A percentile compares a stretch with the other conserved stretches of the same genome.
phyloP scores from a whole-genome alignment of 2,797 vertebrate species.

The Okamejei kenojei region DNA sequence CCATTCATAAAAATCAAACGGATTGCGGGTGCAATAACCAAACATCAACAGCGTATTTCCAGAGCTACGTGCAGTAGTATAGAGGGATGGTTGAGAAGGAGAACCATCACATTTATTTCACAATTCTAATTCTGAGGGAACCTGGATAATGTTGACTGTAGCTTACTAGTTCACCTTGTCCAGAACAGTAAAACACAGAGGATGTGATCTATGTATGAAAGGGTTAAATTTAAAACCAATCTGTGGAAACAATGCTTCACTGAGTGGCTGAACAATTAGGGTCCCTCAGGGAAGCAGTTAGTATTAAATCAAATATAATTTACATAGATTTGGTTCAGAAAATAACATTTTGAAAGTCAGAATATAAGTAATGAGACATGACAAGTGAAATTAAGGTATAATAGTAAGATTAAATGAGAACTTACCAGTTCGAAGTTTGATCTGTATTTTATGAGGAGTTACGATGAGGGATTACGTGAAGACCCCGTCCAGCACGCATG shows the following conservation, averaged over 20 bases:
- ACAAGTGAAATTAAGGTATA: background rate
- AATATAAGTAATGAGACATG: background rate
- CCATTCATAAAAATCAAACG: constrained; percentile 27
- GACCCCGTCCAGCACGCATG: no score
- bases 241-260: background rate
- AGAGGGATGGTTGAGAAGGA: background rate
- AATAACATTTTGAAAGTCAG: background rate
- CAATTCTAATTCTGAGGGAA: background rate
- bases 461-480: no score
- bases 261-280: background rate
- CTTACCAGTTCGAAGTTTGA: no score
- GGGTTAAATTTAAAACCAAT: background rate
- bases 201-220: background rate
- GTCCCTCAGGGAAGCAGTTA: background rate
- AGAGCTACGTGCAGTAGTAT: background rate
- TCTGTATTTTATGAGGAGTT: no score
- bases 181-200: background rate
- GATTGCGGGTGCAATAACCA: background rate
- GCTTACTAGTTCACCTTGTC: background rate
- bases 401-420: no score
- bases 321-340: background rate
- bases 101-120: background rate
- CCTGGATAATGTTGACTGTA: background rate
- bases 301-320: background rate
- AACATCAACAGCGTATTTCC: background rate